phyloP scores from a whole-genome alignment of 1,140 invertebrate genomes.

The Drosophila nebulosa region DNA sequence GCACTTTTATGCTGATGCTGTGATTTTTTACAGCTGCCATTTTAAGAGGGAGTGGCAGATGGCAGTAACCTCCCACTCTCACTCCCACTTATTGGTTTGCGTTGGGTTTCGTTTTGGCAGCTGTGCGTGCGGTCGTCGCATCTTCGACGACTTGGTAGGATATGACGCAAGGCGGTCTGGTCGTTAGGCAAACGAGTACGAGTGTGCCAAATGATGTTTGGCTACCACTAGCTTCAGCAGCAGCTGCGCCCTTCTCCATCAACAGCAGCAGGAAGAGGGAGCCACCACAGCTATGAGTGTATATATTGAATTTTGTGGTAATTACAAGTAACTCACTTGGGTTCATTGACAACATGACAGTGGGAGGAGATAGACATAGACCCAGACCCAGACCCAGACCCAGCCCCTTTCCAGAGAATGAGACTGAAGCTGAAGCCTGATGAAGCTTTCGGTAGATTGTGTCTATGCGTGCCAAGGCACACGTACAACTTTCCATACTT shows the following conservation, averaged over 20 bases:
- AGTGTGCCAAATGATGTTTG: constrained; percentile 72
- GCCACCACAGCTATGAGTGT: constrained; percentile 40
- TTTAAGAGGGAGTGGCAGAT: constrained; percentile 25
- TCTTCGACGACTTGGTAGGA: constrained; percentile 36
- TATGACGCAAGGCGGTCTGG: constrained; percentile 45
- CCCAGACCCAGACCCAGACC: neutral
- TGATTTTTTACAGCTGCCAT: constrained; percentile 79
- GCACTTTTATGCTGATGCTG: constrained; percentile 79
- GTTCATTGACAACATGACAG: constrained; percentile 47
- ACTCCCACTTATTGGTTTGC: neutral
- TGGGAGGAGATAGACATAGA: neutral
- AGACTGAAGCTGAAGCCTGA: neutral
- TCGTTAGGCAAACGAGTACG: constrained; percentile 58
- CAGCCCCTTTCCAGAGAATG: too few species aligned
- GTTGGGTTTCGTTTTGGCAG: constrained; percentile 5
- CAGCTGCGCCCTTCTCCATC: constrained; percentile 22
- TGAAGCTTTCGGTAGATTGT: neutral
- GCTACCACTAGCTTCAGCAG: constrained; percentile 36
- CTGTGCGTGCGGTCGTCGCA: constrained; percentile 60
- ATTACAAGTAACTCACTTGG: constrained; percentile 75
- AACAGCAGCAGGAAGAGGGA: neutral
- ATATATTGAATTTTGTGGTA: constrained; percentile 76
- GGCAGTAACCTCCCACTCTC: constrained; percentile 6
- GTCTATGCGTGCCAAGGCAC: constrained; percentile 6
- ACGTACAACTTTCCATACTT: constrained; percentile 50